Evolutionary conservation across 2,888 invertebrate species (phyloP).

Genomic region (Morpho achilles): DNA sequence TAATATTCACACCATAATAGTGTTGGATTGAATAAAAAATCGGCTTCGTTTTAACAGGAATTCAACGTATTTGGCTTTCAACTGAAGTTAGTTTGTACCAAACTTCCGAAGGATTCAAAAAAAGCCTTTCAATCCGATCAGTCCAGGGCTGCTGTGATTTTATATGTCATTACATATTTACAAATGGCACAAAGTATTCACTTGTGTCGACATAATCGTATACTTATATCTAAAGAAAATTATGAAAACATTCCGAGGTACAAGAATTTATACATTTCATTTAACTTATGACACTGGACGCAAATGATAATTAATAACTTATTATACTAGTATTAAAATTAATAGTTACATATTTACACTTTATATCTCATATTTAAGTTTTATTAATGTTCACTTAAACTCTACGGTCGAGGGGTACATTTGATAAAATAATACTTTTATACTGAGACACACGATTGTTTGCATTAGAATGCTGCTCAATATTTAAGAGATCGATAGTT

Average conservation of each 20-base stretch:
- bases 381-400: conserved; percentile 1
- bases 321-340: conserved; percentile 29
- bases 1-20: too few species aligned
- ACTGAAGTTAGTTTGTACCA: not conserved
- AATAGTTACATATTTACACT: conserved; percentile 69
- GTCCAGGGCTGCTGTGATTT: conserved; percentile 11
- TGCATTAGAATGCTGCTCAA: conserved; percentile 8
- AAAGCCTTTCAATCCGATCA: not conserved
- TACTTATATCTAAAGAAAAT: conserved; percentile 21
- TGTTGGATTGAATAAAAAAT: too few species aligned
- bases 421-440: conserved; percentile 26
- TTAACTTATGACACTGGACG: conserved; percentile 66
- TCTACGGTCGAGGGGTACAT: not conserved
- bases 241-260: conserved; percentile 20
- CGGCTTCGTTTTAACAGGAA: too few species aligned
- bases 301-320: conserved; percentile 37
- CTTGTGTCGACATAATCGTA: conserved; percentile 52
- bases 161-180: conserved; percentile 29
- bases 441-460: conserved; percentile 8
- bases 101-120: too few species aligned
- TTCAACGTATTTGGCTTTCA: too few species aligned
- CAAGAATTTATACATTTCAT: conserved; percentile 21
- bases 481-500: conserved; percentile 14
- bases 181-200: conserved; percentile 70
- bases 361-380: conserved; percentile 11